A percentile compares a stretch with the other conserved stretches of the same genome.
Conservation (phyloP, 2,113 vertebrate genomes). For the Scomber scombrus region DNA sequence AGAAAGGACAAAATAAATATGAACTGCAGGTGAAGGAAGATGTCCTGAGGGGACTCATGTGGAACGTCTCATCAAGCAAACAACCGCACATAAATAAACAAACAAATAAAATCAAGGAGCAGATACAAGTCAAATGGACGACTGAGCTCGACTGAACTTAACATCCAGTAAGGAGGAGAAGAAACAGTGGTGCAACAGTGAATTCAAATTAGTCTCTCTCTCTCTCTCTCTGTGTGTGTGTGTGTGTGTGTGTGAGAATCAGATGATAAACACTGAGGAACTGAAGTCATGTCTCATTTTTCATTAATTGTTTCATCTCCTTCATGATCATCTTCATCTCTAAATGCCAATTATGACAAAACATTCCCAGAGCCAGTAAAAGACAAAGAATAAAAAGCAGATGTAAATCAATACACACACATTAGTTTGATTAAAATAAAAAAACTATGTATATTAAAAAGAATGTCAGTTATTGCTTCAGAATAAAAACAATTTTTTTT, state of each 20-base stretch:
- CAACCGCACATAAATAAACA: neutral
- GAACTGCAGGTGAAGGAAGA: neutral
- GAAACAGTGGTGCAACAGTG: neutral
- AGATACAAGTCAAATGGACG: neutral
- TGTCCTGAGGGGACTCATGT: neutral
- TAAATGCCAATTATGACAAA: too few species aligned
- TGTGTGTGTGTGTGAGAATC: neutral
- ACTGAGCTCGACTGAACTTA: neutral
- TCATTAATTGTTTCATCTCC: neutral
- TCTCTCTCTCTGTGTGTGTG: too few species aligned
- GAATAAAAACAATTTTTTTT: too few species aligned
- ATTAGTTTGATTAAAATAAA: too few species aligned
- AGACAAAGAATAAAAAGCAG: too few species aligned
- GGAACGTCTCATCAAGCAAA: neutral
- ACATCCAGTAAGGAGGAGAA: neutral
- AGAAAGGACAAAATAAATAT: neutral
- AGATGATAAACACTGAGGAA: neutral
- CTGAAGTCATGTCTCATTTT: neutral
- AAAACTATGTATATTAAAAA: too few species aligned
- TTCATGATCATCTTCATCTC: neutral
- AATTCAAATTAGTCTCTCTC: neutral
- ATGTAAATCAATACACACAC: too few species aligned
- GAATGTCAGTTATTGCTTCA: too few species aligned
- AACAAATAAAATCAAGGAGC: neutral
- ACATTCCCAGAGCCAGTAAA: too few species aligned